These are phyloP conservation scores for Dufourea novaeangliae DNA, from an alignment of 1,140 invertebrate genomes.

Conservation along the genomic window DNA sequence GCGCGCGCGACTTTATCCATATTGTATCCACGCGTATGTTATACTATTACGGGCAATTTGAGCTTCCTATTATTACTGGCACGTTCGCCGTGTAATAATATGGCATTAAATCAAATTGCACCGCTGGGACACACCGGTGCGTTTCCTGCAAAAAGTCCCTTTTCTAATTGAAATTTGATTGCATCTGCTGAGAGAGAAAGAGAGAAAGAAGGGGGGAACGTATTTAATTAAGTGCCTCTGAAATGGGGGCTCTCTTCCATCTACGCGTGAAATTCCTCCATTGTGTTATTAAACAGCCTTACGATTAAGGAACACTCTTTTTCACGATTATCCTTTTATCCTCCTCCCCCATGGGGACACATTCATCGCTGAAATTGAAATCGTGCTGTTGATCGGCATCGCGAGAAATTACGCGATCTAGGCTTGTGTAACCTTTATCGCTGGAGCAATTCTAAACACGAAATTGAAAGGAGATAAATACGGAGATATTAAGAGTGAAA, in stretches of 20 bases:
- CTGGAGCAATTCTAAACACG: too few species aligned
- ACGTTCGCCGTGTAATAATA: constrained; percentile 52
- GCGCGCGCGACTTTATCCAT: constrained; percentile 27
- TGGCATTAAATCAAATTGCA: constrained; percentile 53
- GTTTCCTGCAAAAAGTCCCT: constrained; percentile 50
- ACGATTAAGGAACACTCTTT: constrained; percentile 50
- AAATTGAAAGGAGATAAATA: neutral
- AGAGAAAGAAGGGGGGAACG: constrained; percentile 13
- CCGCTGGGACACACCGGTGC: constrained; percentile 39
- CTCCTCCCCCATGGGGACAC: neutral
- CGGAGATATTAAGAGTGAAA: too few species aligned
- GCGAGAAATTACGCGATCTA: constrained; percentile 6
- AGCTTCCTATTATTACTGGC: constrained; percentile 52
- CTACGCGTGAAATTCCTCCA: constrained; percentile 48
- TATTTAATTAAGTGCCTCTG: constrained; percentile 52
- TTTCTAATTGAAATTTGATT: constrained; percentile 56
- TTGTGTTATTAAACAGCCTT: constrained; percentile 50
- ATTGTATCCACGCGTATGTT: constrained; percentile 46
- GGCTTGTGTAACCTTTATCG: neutral
- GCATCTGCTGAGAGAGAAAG: constrained; percentile 27
- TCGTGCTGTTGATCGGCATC: constrained; percentile 28
- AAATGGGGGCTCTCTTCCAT: constrained; percentile 26
- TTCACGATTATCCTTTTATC: constrained; percentile 44
- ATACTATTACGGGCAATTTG: constrained; percentile 50
- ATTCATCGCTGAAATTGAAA: constrained; percentile 12